Conservation (phyloP, 2,888 invertebrate genomes). For the Pseudoips prasinana region DNA sequence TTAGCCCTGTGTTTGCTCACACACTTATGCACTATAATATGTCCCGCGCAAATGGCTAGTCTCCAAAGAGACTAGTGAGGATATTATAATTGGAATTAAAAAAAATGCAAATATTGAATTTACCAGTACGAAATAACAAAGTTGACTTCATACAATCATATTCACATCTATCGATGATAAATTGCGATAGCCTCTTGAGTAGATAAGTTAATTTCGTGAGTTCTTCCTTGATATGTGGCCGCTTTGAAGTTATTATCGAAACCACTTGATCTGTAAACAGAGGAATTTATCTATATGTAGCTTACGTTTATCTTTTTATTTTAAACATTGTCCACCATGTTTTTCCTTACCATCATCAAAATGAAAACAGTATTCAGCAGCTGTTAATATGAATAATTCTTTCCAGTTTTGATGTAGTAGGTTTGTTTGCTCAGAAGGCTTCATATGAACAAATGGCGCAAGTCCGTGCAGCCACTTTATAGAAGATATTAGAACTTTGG, state of each 20-base stretch:
- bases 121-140: constrained; percentile 91
- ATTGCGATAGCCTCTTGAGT: constrained; percentile 83
- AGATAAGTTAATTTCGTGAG: constrained; percentile 81
- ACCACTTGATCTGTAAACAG: constrained; percentile 66
- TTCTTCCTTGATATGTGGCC: constrained; percentile 74
- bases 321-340: too few species aligned
- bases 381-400: constrained; percentile 91
- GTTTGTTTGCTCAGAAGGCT: constrained; percentile 84
- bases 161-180: constrained; percentile 90
- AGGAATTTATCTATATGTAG: too few species aligned
- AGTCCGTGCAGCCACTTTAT: constrained; percentile 92
- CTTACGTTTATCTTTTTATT: too few species aligned
- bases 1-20: too few species aligned
- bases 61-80: too few species aligned
- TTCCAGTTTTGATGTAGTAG: constrained; percentile 91
- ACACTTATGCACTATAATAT: too few species aligned
- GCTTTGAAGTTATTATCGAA: constrained; percentile 66
- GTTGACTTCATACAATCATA: constrained; percentile 93
- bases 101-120: constrained; percentile 7
- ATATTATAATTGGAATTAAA: too few species aligned
- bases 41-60: too few species aligned
- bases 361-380: constrained; percentile 90
- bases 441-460: constrained; percentile 87
- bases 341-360: constrained; percentile 85
- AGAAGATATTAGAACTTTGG: constrained; percentile 88